Base-by-base conservation (phyloP, 2,888 invertebrate species). In the Zele albiditarsus region DNA sequence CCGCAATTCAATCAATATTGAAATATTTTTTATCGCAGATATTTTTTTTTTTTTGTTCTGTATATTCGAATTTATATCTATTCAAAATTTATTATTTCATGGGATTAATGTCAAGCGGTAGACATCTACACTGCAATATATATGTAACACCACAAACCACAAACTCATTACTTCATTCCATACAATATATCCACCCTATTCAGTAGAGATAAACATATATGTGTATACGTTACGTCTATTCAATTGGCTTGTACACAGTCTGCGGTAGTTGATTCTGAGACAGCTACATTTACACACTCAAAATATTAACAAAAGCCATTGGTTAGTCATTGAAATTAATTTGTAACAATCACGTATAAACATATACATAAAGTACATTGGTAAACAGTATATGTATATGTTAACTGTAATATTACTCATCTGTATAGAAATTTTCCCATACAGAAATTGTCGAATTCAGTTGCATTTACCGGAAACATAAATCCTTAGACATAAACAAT, bases 321-420 rank as follows among this genome's bases (percentile, higher is more conserved):
- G 0, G 14, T 33, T 58, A 38, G 33, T 69, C 25, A 33, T 20
- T 25, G 27, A 69, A 58, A 60, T 69, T 69, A 38, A 69, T 58
- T 58, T 58, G 23, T 38, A 69, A 69, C 25, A 10, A 38, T 69
- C 3, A 10, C 20, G 16, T 25, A 69, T 38, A 10, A 5, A 28
- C 20, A 31, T 31, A 16, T 33, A 10, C 14, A 25, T 14, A 16
- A 63, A 33, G n/a, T 31, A 23, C 33, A 25, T 25, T 53, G 53
- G n/a, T 53, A 23, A 38, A 38, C 38, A 38, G 12, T 8, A 38
- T 12, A 38, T 38, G 12, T 38, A 2, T 4, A 12, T 38, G 38
- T 12, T 38, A 12, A 8, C 38, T 38, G 38, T 38, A 38, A 38
- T 38, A 38, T 12, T 38, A 8, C 2, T 12, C 38, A 8, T 38